Base-by-base conservation (phyloP, 2,797 vertebrate genomes). In the Pampus argenteus region DNA sequence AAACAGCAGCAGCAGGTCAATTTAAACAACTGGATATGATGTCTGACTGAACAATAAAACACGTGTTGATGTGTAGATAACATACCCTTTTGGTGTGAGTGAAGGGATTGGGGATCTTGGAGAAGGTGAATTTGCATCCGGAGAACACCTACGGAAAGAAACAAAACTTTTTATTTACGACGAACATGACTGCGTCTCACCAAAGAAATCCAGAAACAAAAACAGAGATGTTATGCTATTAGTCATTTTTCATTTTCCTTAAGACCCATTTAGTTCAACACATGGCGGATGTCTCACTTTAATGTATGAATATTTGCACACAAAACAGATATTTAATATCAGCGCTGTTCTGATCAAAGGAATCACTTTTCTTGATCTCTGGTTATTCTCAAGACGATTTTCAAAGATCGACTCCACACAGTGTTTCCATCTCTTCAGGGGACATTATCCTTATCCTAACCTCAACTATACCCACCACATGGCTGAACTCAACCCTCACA, bases 61-160 rank as follows among this genome's bases (percentile, higher is more conserved):
- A 17, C 17, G 44, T 15, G 25, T 23, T 6, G 18, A 3, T 9
- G 56, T 25, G 38, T 8, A 11, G 28, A 9, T 3, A 0, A 82
- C 89, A 64, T 94, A 99, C 98, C 96, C 97, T 91, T 92, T 96
- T 98, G 76, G 94, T 96, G 57, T 96, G 84, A 20, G 93, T 97
- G 86, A 97, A 99, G 3, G 97, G 98, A 51, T 96, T 96, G 22
- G 95, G 97, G 76, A 99, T 99, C 95, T 99, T 99, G 74, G 96
- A 95, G 89, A 98, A 98, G 85, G 90, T 95, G 92, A 97, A 99
- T 89, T 97, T 99, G 93, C 96, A 96, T 74, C 96, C 95, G 0
- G 97, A 94, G 89, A 98, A 99, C 0, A 99, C 98, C 98, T 99
- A 25, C 9, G 18, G 3, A 54, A 22, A 64, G 13, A 79, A 44